Evolutionary conservation across 1,140 invertebrate genomes (phyloP).

Genomic region (silkworm (Bombyx mori)): DNA sequence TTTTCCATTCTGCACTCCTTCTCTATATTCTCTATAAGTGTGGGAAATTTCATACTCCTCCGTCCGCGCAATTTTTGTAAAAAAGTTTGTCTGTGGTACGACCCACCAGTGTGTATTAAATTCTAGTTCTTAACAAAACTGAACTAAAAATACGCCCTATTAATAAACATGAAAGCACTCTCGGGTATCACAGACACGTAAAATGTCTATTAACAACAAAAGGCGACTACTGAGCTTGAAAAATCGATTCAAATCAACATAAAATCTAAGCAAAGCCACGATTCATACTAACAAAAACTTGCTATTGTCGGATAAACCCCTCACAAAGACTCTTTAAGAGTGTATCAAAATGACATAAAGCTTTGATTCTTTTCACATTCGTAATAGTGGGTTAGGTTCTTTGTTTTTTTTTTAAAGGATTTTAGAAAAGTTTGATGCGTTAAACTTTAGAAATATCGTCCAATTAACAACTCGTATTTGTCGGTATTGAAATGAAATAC

Average conservation of each 20-base stretch:
- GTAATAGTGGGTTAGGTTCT: slow-evolving; percentile 48
- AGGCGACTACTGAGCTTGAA: slow-evolving; percentile 62
- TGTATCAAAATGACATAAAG: slow-evolving; percentile 70
- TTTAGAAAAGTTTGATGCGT: slow-evolving; percentile 65
- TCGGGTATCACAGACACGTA: no score
- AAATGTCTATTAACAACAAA: slow-evolving; percentile 34
- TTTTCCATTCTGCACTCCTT: no score
- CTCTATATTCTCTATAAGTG: no score
- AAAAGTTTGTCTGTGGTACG: no score
- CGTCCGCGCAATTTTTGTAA: no score
- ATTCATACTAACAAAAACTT: slow-evolving; percentile 48
- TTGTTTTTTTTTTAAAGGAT: slow-evolving; percentile 33
- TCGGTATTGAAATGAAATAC: no score
- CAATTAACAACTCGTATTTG: no score
- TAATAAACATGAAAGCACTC: no score
- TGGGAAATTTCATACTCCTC: no score
- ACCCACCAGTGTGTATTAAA: no score
- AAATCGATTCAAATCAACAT: slow-evolving; percentile 62
- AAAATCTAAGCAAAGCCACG: slow-evolving; percentile 39
- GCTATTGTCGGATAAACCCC: slow-evolving; percentile 43
- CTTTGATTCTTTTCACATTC: slow-evolving; percentile 53
- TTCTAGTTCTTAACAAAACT: no score
- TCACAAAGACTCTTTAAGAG: slow-evolving; percentile 50
- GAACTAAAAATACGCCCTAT: no score
- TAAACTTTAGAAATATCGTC: slow-evolving; percentile 26